phyloP scores from a whole-genome alignment of 2,797 vertebrate species.

The Arrhamphus sclerolepis region DNA sequence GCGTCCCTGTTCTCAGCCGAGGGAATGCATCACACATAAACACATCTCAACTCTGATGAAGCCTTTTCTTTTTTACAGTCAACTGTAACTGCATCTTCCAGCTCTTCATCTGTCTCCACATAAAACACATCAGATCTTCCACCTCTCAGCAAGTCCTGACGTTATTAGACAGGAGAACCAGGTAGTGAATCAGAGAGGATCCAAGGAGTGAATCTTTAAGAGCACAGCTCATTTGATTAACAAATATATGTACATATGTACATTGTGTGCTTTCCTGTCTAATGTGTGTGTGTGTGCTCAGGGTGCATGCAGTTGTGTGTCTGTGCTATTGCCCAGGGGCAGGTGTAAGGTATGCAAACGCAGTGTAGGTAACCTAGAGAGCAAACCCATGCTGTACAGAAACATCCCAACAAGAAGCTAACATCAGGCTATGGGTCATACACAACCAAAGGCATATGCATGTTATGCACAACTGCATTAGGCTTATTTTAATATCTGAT shows the following conservation, averaged over 20 bases:
- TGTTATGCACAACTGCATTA: slow-evolving; percentile 17
- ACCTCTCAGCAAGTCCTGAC: slow-evolving; percentile 55
- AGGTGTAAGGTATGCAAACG: slow-evolving; percentile 64
- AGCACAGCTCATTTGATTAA: slow-evolving; percentile 73
- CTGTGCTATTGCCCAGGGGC: slow-evolving; percentile 41
- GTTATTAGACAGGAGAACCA: slow-evolving; percentile 62
- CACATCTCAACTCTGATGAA: slow-evolving; percentile 73
- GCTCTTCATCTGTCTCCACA: slow-evolving; percentile 69
- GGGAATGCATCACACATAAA: slow-evolving; percentile 62
- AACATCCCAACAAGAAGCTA: slow-evolving; percentile 44
- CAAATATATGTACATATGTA: slow-evolving; percentile 61
- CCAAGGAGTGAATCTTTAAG: slow-evolving; percentile 58
- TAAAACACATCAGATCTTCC: slow-evolving; percentile 68
- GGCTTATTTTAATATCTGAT: slow-evolving; percentile 59
- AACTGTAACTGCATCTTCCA: slow-evolving; percentile 67
- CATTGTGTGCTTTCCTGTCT: slow-evolving; percentile 18
- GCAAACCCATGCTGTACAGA: slow-evolving; percentile 59
- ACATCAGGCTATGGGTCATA: slow-evolving; percentile 34
- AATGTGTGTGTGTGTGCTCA: slow-evolving; percentile 16
- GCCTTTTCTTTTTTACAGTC: slow-evolving; percentile 71
- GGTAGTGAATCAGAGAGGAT: slow-evolving; percentile 37
- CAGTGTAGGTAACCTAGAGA: slow-evolving; percentile 52
- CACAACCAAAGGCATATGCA: slow-evolving; percentile 3
- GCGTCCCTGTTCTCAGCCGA: slow-evolving; percentile 57
- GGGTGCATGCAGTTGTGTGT: slow-evolving; percentile 29